Conservation (phyloP, 1,140 invertebrate species). For the Helicoverpa armigera region DNA sequence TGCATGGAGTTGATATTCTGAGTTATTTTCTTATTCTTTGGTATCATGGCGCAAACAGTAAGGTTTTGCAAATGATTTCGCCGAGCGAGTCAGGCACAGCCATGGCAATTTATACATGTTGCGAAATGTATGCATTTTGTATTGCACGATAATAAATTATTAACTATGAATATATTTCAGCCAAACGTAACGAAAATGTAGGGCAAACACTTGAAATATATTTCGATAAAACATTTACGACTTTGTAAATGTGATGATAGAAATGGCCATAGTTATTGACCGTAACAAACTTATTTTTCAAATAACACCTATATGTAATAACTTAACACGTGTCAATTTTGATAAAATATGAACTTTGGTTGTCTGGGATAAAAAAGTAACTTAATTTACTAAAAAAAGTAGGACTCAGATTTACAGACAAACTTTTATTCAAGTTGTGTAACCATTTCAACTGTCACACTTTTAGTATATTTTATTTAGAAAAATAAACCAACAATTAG, state of each 20-base stretch:
- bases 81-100: conserved; percentile 20
- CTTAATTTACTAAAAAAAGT: no score
- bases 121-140: conserved; percentile 48
- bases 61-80: conserved; percentile 51
- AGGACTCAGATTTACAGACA: no score
- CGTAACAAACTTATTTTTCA: no score
- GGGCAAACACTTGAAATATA: not conserved
- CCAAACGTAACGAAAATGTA: not conserved
- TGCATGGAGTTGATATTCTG: not conserved
- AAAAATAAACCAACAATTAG: no score
- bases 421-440: no score
- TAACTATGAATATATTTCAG: conserved; percentile 45
- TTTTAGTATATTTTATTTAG: no score
- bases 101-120: conserved; percentile 46
- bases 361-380: no score
- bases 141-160: conserved; percentile 50
- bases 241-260: not conserved
- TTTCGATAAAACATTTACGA: not conserved
- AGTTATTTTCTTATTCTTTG: not conserved
- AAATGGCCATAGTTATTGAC: no score
- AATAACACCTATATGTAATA: no score
- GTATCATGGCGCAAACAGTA: conserved; percentile 36
- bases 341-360: no score
- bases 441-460: no score
- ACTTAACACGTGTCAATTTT: no score